A percentile compares a stretch with the other conserved stretches of the same genome.
These are phyloP conservation scores for Leptocoma aspasia DNA, from an alignment of 2,113 vertebrate genomes.

Conservation along the genomic window DNA sequence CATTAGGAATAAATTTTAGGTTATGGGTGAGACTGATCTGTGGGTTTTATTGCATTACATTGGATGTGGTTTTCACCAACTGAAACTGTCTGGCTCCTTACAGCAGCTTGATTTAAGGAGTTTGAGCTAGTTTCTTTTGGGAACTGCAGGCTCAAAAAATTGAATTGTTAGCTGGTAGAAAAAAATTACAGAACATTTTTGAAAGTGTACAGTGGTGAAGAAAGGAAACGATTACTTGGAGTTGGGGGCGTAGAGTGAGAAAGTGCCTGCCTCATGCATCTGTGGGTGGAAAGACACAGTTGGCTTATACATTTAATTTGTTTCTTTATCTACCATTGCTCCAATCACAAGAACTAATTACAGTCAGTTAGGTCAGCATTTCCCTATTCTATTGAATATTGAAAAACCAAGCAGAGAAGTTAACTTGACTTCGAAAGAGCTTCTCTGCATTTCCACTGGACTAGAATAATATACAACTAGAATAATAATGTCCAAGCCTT, in stretches of 20 bases:
- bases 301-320: conserved; percentile 14
- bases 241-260: conserved; percentile 3
- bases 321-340: conserved; percentile 21
- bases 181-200: conserved; percentile 40
- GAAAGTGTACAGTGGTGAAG: conserved; percentile 33
- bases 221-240: conserved; percentile 55
- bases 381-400: background rate
- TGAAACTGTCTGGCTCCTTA: background rate
- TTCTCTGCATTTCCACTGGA: background rate
- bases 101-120: conserved; percentile 25
- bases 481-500: background rate
- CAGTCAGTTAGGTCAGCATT: conserved; percentile 9
- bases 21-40: background rate
- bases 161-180: conserved; percentile 30
- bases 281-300: conserved; percentile 33
- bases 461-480: background rate
- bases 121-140: conserved; percentile 25
- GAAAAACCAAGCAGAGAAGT: background rate
- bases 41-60: conserved; percentile 13
- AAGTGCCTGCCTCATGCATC: background rate
- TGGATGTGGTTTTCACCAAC: conserved; percentile 11
- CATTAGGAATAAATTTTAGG: background rate
- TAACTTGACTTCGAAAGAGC: background rate
- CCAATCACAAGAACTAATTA: conserved; percentile 26
- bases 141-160: conserved; percentile 24